These are phyloP conservation scores for Chrysogorgia sp. DNA, from an alignment of 92 coral and sea anemone species.

Conservation along the genomic window DNA sequence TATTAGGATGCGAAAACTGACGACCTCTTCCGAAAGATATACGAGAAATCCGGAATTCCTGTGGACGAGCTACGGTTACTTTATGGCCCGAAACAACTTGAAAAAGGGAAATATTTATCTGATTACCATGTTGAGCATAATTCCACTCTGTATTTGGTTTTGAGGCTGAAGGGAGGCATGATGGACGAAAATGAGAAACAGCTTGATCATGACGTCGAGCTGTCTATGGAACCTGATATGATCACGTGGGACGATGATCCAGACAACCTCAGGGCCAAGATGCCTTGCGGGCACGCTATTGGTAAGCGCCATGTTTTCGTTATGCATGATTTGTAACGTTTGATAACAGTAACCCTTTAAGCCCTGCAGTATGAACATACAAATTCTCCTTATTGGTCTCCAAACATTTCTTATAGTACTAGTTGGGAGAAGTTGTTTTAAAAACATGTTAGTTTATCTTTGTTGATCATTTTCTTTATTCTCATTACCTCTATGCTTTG, in stretches of 20 bases:
- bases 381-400: too few species aligned
- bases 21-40: constrained; percentile 57
- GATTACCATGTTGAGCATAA: constrained; percentile 64
- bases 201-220: constrained; percentile 78
- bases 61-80: constrained; percentile 56
- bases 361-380: too few species aligned
- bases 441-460: too few species aligned
- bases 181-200: constrained; percentile 53
- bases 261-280: constrained; percentile 78
- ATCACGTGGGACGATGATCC: constrained; percentile 96
- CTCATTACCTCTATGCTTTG: too few species aligned
- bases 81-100: constrained; percentile 59
- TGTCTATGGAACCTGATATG: constrained; percentile 82
- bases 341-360: too few species aligned
- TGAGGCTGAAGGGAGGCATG: constrained; percentile 73
- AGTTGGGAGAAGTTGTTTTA: too few species aligned
- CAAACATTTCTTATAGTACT: too few species aligned
- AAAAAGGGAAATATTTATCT: constrained; percentile 56
- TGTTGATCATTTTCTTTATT: too few species aligned
- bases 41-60: constrained; percentile 57
- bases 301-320: constrained; percentile 62
- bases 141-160: constrained; percentile 60
- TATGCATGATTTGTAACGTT: too few species aligned
- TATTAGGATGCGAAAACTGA: constrained; percentile 75
- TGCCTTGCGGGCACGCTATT: constrained; percentile 96